phyloP scores from a whole-genome alignment of 2,888 invertebrate genomes.

The Rhabditophanes sp. region DNA sequence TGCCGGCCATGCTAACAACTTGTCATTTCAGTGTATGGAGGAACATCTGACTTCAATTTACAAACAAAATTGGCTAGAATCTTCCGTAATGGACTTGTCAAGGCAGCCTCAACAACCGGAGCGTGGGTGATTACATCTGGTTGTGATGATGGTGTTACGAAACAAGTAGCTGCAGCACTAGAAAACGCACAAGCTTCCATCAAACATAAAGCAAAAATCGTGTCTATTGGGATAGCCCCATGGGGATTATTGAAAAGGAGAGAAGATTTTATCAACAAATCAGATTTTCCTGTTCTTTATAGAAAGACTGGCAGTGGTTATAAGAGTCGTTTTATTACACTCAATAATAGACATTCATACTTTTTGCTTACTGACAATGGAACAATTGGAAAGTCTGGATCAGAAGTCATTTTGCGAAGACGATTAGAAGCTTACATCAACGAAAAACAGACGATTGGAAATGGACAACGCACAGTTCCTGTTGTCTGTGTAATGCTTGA shows the following conservation, averaged over 20 bases:
- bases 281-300: slow-evolving; percentile 41
- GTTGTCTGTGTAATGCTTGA: slow-evolving; percentile 92
- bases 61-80: slow-evolving; percentile 85
- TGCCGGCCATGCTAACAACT: too few species aligned
- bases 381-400: slow-evolving; percentile 60
- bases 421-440: slow-evolving; percentile 81
- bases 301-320: slow-evolving; percentile 31
- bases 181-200: slow-evolving; percentile 12
- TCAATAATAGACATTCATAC: slow-evolving; percentile 90
- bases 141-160: slow-evolving; percentile 60
- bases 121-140: slow-evolving; percentile 86
- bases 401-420: slow-evolving; percentile 75
- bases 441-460: slow-evolving; percentile 27
- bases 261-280: slow-evolving; percentile 29
- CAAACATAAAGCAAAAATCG: slow-evolving; percentile 48
- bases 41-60: slow-evolving; percentile 67
- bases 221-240: slow-evolving; percentile 90
- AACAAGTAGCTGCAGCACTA: slow-evolving; percentile 78
- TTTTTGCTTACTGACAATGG: slow-evolving; percentile 94
- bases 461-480: slow-evolving; percentile 57
- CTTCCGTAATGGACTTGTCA: slow-evolving; percentile 76
- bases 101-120: slow-evolving; percentile 90
- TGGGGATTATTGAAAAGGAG: slow-evolving; percentile 66
- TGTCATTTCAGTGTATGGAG: slow-evolving; percentile 95
- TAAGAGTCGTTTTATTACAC: slow-evolving; percentile 39